Conservation (phyloP, 2,797 vertebrate species). For the Onychomys arenicola region DNA sequence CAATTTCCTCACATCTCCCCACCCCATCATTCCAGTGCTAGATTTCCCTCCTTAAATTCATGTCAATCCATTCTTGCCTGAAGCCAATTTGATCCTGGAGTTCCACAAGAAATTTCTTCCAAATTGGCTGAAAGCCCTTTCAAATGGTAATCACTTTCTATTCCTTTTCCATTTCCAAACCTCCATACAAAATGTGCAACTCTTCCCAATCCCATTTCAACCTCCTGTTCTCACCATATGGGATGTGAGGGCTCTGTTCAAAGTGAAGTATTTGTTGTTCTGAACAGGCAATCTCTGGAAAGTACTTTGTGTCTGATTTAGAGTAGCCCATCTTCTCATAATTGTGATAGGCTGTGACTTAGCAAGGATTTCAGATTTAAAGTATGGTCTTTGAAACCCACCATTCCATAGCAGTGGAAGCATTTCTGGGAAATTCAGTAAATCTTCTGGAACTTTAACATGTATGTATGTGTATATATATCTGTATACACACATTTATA, state of each 20-base stretch:
- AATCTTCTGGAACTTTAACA: constrained; percentile 78
- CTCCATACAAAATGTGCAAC: constrained; percentile 52
- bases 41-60: constrained; percentile 53
- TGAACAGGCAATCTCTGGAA: constrained; percentile 78
- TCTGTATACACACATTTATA: constrained; percentile 17
- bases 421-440: constrained; percentile 79
- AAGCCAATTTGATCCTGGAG: constrained; percentile 63
- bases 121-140: constrained; percentile 51
- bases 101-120: constrained; percentile 61
- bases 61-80: constrained; percentile 38
- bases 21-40: constrained; percentile 54
- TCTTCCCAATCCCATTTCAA: constrained; percentile 60
- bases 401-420: constrained; percentile 77
- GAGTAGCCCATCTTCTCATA: constrained; percentile 74
- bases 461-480: constrained; percentile 61
- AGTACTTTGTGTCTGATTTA: constrained; percentile 79
- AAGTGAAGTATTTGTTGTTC: constrained; percentile 74
- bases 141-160: constrained; percentile 51
- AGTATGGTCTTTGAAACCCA: constrained; percentile 76
- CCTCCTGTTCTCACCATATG: constrained; percentile 66
- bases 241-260: constrained; percentile 73
- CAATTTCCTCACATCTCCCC: constrained; percentile 71
- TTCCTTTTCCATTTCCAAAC: background rate
- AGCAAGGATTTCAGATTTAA: constrained; percentile 73
- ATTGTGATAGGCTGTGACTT: constrained; percentile 68